Evolutionary conservation across 1,140 invertebrate species (phyloP).

Genomic region (Pentalonia nigronervosa): DNA sequence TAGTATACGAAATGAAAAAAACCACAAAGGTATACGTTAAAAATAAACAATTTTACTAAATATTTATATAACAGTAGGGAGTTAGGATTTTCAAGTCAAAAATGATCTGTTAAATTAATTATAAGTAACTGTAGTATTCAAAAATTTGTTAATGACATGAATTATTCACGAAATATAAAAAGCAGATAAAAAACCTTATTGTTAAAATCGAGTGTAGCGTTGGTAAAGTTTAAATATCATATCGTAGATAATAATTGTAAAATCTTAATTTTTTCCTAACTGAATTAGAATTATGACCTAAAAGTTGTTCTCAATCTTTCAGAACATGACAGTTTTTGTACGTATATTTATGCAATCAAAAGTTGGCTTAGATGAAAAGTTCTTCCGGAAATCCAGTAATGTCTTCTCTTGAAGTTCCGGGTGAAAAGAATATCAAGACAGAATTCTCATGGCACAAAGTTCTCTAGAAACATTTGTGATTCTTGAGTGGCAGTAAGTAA

Average conservation of each 20-base stretch:
- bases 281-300: not conserved
- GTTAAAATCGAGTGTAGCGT: too few relatives aligned
- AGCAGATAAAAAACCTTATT: not conserved
- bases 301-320: conserved; percentile 25
- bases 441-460: not conserved
- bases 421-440: not conserved
- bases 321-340: not conserved
- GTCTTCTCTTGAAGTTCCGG: not conserved
- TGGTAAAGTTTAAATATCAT: conserved; percentile 22
- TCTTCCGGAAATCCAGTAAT: not conserved
- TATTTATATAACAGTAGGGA: not conserved
- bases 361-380: not conserved
- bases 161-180: conserved; percentile 21
- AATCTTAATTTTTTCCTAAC: not conserved
- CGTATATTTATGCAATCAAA: conserved; percentile 1
- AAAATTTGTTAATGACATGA: not conserved
- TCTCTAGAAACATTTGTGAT: not conserved
- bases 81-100: not conserved
- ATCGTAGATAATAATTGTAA: not conserved
- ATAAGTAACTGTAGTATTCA: not conserved
- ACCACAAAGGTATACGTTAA: not conserved
- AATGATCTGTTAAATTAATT: not conserved
- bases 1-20: not conserved
- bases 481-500: not conserved
- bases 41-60: not conserved